Base-by-base conservation (phyloP, 1,140 invertebrate genomes). In the Delia radicum region DNA sequence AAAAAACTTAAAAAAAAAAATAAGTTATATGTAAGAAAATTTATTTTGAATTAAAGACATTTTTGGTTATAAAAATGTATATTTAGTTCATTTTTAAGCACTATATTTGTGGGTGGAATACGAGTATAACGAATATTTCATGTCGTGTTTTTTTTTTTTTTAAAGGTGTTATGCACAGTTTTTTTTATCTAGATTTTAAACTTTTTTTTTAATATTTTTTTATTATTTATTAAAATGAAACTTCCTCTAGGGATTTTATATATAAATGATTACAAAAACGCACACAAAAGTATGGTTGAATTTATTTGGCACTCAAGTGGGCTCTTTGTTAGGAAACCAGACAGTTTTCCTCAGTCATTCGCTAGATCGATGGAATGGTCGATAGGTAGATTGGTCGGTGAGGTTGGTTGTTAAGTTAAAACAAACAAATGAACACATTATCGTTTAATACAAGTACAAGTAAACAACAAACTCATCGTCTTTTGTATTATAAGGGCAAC, bases 291-390 rank as follows among this genome's bases (percentile, higher is more conserved):
- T 24, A 55, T 21, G 48, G 18, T 55, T 55, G 48, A n/a, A 55
- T 55, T 55, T 55, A 55, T 55, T 55, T 55, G 48, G 48, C 48
- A 55, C 48, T 55, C 48, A 55, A 55, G 48, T 55, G 48, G 48
- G 48, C 48, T 55, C 48, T 55, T 21, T 24, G 48, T 21, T 21
- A 55, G 48, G 5, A 1, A 55, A 6, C 7, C 18, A 55, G n/a
- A 55, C 18, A 21, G n/a, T 42, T 10, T 42, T 15, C 37, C 6
- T 13, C 3, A 10, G 37, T 42, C 37, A 10, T 33, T 33, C 10
- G 4, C 4, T 5, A 5, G 31, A 15, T 42, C 37, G 31, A 4
- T 33, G 31, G 31, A 33, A 33, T 15, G 12, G 6, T 10, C 37
- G 37, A 10, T 42, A 15, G 37, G 7, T 42, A 10, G 37, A 3